These are phyloP conservation scores for Pherbina coryleti DNA, from an alignment of 2,888 invertebrate genomes.

Conservation along the genomic window DNA sequence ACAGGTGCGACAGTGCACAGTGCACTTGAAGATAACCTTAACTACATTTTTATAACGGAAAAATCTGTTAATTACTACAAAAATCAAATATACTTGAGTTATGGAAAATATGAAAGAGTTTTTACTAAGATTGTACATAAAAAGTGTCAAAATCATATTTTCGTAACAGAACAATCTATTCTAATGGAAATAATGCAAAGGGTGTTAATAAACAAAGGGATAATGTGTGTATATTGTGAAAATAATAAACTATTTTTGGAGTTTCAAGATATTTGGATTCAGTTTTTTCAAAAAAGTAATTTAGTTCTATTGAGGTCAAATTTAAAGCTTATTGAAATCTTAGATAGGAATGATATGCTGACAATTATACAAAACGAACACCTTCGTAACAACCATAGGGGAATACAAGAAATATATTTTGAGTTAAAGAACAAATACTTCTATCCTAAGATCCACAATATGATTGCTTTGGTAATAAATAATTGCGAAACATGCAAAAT, in stretches of 20 bases:
- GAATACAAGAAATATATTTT: not conserved
- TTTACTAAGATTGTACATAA: conserved; percentile 31
- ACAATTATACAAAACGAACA: too few relatives aligned
- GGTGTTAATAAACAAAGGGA: conserved; percentile 8
- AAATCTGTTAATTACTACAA: too few relatives aligned
- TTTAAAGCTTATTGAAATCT: conserved; percentile 2
- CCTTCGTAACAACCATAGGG: too few relatives aligned
- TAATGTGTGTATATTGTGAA: conserved; percentile 25
- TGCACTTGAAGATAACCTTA: too few relatives aligned
- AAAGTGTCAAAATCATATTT: conserved; percentile 33
- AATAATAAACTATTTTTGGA: not conserved
- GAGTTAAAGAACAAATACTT: conserved; percentile 14
- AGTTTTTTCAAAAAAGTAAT: conserved; percentile 34
- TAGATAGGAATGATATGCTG: too few relatives aligned
- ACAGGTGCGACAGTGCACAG: not conserved
- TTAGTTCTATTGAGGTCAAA: not conserved
- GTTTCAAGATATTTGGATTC: not conserved
- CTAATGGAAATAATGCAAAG: conserved; percentile 6
- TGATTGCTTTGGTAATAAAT: conserved; percentile 38
- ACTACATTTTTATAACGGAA: too few relatives aligned
- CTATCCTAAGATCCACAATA: conserved; percentile 40
- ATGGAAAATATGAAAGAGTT: conserved; percentile 26
- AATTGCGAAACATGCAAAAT: conserved; percentile 46
- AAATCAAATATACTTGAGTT: too few relatives aligned
- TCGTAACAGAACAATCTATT: not conserved